These are phyloP conservation scores for Cremastinae sp. DNA, from an alignment of 2,888 invertebrate species.

Conservation along the genomic window DNA sequence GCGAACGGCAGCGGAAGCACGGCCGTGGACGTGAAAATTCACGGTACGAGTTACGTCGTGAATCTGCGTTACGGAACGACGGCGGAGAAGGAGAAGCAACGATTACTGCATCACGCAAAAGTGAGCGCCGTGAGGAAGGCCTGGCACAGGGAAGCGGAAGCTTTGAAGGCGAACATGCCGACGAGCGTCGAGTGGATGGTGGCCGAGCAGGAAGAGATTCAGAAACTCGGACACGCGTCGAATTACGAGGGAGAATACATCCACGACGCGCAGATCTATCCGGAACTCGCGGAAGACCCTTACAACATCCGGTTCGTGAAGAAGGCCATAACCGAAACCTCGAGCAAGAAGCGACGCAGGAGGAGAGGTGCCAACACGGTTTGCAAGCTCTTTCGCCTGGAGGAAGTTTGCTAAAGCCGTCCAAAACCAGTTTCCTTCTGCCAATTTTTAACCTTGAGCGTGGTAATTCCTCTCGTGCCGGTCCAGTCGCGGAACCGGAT, in stretches of 20 bases:
- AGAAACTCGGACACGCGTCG: conserved; percentile 90
- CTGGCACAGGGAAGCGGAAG: conserved; percentile 95
- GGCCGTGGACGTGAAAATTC: conserved; percentile 91
- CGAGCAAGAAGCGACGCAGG: conserved; percentile 86
- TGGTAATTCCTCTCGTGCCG: conserved; percentile 31
- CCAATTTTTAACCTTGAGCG: neutral
- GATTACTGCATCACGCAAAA: conserved; percentile 94
- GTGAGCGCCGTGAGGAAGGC: conserved; percentile 93
- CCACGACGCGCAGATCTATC: conserved; percentile 93
- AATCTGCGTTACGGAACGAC: conserved; percentile 97
- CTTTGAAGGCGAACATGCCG: conserved; percentile 88
- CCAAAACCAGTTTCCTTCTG: conserved; percentile 19
- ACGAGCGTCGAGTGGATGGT: conserved; percentile 93
- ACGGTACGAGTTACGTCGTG: conserved; percentile 93
- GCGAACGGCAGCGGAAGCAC: conserved; percentile 88
- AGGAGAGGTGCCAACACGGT: conserved; percentile 82
- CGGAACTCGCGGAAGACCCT: conserved; percentile 97
- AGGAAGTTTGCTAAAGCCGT: conserved; percentile 76
- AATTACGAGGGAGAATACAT: conserved; percentile 96
- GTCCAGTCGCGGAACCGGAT: neutral
- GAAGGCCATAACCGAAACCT: conserved; percentile 88
- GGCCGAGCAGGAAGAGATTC: conserved; percentile 93
- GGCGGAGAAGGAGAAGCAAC: conserved; percentile 92
- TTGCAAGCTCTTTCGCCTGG: conserved; percentile 81
- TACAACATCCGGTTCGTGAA: conserved; percentile 95